phyloP scores from a whole-genome alignment of 1,140 invertebrate genomes.

The Zaprionus inermis region DNA sequence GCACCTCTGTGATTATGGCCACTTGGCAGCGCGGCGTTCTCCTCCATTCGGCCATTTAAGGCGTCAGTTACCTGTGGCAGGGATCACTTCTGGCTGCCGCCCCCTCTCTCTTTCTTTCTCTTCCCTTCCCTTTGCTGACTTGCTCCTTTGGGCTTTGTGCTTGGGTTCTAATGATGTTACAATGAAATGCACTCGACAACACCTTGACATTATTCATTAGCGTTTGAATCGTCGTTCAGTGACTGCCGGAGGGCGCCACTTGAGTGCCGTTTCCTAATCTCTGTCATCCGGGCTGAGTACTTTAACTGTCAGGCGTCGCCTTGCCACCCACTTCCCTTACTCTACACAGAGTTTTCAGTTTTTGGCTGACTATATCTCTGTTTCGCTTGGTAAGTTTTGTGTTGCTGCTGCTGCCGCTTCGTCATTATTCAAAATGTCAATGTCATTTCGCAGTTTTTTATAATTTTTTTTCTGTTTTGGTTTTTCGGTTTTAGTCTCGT shows the following conservation, averaged over 20 bases:
- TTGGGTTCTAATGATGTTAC: slow-evolving; percentile 57
- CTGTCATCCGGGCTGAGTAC: slow-evolving; percentile 24
- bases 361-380: slow-evolving; percentile 10
- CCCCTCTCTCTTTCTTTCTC: background rate
- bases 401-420: too few relatives aligned
- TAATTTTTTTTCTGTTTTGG: slow-evolving; percentile 16
- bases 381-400: slow-evolving; percentile 19
- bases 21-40: slow-evolving; percentile 55
- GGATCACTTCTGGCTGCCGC: slow-evolving; percentile 18
- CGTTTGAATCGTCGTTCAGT: slow-evolving; percentile 30
- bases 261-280: slow-evolving; percentile 28
- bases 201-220: slow-evolving; percentile 80
- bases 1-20: slow-evolving; percentile 78
- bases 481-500: slow-evolving; percentile 54
- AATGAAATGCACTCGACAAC: slow-evolving; percentile 74
- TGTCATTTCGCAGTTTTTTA: slow-evolving; percentile 63
- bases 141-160: slow-evolving; percentile 22
- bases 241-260: slow-evolving; percentile 8
- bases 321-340: too few relatives aligned
- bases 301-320: slow-evolving; percentile 10
- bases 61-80: slow-evolving; percentile 15
- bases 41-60: slow-evolving; percentile 66
- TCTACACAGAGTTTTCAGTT: background rate
- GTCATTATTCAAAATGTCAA: slow-evolving; percentile 82
- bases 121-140: background rate